Base-by-base conservation (phyloP, 2,113 vertebrate species). In the Xenopus borealis region DNA sequence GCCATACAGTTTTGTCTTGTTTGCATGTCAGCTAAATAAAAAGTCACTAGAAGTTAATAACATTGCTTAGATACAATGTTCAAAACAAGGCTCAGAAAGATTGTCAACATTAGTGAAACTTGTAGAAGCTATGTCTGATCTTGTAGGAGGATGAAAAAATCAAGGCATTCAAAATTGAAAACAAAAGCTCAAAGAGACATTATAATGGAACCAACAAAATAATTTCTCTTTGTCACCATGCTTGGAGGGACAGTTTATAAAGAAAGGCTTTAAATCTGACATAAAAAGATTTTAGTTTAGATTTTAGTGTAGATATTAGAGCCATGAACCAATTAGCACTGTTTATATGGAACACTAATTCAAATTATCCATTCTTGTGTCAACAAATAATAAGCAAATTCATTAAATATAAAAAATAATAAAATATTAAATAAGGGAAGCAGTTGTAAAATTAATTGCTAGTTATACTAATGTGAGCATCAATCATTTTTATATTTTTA, bases 51-150 rank as follows among this genome's bases (percentile, higher is more conserved):
- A 50, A 55, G 55, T 27, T 33, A 46, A 17, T 14, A 11, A 44
- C 47, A 65, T 33, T 16, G 27, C 53, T 55, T 55, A n/a, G n/a
- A 50, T 17, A n/a, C 47, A 14, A 17, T 66, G 63, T 44, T 40
- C 52, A 73, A 73, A 66, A 33, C 62, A 58, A 55, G 62, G 52
- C 62, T 66, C 30, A 58, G 52, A 18, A 53, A 44, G 44, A 73
- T 20, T 63, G 30, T 70, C 46, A 69, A 53, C 45, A 45, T 27
- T 59, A 75, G 69, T 75, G 65, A 53, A 69, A 75, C 46, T 47
- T 50, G 62, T 44, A 40, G 52, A 59, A 55, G 64, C 67, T 75
- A 19, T 65, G 9, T 20, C 0, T 6, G 40, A 55, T n/a, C 8
- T 65, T 74, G n/a, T 7, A 72, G 9, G 14, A 65, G 0, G 0